Conservation (phyloP, 92 coral and sea anemone genomes). For the Phenganax subtilis region DNA sequence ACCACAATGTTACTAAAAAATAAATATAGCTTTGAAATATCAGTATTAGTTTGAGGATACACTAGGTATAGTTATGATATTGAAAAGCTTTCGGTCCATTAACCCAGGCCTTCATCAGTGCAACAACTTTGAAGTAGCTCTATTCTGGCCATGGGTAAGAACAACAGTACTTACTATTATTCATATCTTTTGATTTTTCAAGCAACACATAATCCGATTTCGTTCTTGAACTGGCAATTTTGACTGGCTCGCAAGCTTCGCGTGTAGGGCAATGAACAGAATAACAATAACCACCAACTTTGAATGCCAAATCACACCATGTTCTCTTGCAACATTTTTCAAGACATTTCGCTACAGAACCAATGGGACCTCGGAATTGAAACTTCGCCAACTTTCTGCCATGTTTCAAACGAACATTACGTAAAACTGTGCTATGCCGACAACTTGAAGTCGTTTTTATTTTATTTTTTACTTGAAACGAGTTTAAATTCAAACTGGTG, state of each 20-base stretch:
- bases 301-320: constrained; percentile 77
- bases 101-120: background rate
- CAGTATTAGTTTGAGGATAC: no score
- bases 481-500: background rate
- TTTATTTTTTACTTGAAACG: constrained; percentile 25
- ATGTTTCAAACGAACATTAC: constrained; percentile 68
- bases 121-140: background rate
- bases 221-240: constrained; percentile 37
- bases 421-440: constrained; percentile 59
- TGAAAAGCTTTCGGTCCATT: no score
- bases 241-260: constrained; percentile 68
- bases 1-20: no score
- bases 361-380: constrained; percentile 59
- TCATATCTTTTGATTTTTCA: constrained; percentile 44
- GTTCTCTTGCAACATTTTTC: constrained; percentile 70
- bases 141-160: background rate
- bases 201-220: constrained; percentile 49
- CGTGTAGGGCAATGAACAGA: constrained; percentile 69
- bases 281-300: constrained; percentile 78
- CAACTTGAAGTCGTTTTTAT: constrained; percentile 55
- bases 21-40: no score
- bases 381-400: constrained; percentile 75
- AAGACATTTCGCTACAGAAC: constrained; percentile 67
- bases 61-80: no score
- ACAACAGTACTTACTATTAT: constrained; percentile 63